Percentiles rank a stretch among this genome's conserved stretches.
These are phyloP conservation scores for Acomys russatus DNA, from an alignment of 2,797 vertebrate species.

Conservation along the genomic window DNA sequence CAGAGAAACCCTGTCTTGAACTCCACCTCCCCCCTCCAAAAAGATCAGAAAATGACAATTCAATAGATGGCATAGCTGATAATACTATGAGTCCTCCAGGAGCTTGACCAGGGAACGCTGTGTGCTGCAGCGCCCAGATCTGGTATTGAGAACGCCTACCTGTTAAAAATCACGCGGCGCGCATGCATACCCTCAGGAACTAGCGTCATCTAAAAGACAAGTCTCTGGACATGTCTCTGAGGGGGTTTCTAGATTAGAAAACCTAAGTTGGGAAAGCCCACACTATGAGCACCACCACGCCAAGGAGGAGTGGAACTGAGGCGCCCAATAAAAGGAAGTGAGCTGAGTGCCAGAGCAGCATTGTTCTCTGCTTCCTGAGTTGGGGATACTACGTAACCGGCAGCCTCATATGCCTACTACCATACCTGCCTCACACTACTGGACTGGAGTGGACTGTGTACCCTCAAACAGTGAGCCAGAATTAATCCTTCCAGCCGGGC, in stretches of 20 bases:
- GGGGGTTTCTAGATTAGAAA: not conserved
- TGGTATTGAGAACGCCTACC: too few relatives aligned
- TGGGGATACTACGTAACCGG: not conserved
- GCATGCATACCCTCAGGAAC: too few relatives aligned
- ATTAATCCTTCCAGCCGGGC: accelerated
- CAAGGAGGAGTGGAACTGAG: not conserved
- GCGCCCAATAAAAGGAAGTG: not conserved
- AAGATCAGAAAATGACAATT: too few relatives aligned
- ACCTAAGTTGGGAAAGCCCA: not conserved
- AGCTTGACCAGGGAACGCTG: too few relatives aligned
- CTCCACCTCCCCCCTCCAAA: too few relatives aligned
- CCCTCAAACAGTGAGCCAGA: not conserved
- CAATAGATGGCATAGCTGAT: too few relatives aligned
- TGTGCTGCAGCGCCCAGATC: too few relatives aligned
- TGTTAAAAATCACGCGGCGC: too few relatives aligned
- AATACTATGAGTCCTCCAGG: too few relatives aligned
- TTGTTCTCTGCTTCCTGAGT: not conserved
- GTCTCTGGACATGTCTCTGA: not conserved
- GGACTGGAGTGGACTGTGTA: not conserved
- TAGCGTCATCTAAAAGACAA: not conserved
- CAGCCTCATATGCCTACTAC: not conserved
- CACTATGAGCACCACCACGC: not conserved
- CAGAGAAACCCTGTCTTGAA: too few relatives aligned
- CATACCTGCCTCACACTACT: not conserved
- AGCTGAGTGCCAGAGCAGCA: too few relatives aligned